Evolutionary conservation across 2,113 vertebrate genomes (phyloP).

Genomic region (Ramphastos sulfuratus): DNA sequence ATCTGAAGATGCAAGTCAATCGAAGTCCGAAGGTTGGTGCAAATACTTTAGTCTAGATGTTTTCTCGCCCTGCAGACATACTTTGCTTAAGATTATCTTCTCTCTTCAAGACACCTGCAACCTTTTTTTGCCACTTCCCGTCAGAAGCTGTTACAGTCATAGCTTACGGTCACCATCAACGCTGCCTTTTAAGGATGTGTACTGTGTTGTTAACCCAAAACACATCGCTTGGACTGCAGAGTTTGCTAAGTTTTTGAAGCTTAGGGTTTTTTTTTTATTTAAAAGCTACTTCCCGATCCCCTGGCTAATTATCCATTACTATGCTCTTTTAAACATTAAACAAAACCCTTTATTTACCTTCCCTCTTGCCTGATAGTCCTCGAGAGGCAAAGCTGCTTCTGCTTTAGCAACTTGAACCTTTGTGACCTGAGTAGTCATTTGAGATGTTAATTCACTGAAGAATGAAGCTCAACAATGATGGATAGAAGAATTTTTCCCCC

Average conservation of each 20-base stretch:
- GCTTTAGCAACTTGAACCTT: constrained; percentile 31
- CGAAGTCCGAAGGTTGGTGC: not conserved
- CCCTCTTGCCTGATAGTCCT: not conserved
- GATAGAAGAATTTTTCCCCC: constrained; percentile 7
- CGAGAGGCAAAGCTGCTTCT: constrained; percentile 25
- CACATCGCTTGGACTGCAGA: not conserved
- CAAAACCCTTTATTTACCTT: constrained; percentile 44
- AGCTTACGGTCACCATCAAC: not conserved
- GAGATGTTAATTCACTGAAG: constrained; percentile 64
- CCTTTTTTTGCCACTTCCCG: not conserved
- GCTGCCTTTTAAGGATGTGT: not conserved
- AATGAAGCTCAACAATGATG: constrained; percentile 54
- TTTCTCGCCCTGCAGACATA: not conserved
- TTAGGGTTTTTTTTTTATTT: not conserved
- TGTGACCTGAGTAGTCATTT: constrained; percentile 49
- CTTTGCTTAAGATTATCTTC: not conserved
- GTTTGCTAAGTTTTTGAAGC: not conserved
- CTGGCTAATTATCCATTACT: constrained; percentile 50
- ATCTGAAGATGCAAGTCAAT: accelerated
- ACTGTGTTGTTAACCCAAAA: not conserved
- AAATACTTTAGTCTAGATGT: not conserved
- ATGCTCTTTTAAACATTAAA: constrained; percentile 50
- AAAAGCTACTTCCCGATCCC: not conserved
- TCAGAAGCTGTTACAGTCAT: not conserved
- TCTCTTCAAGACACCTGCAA: not conserved